Base-by-base conservation (phyloP, 2,113 vertebrate genomes). In the Nothocercus nigrocapillus region DNA sequence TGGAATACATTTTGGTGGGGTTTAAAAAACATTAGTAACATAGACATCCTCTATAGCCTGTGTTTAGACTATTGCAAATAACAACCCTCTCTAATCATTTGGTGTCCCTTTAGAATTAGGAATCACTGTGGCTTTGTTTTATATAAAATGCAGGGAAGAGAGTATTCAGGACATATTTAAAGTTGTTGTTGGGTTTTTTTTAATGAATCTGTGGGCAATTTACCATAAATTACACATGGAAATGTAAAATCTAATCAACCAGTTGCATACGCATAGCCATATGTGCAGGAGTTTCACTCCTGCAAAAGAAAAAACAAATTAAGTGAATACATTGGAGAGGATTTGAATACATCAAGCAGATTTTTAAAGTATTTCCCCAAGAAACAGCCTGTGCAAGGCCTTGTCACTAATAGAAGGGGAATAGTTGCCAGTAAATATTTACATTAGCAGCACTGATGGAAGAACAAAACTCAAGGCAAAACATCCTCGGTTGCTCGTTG, bases 211-310 rank as follows among this genome's bases (percentile, higher is more conserved):
- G 56, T 87, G 56, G 91, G 91, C 82, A 95, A 91, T 95, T 96
- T 93, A 68, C 59, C 79, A 89, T 94, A 94, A 95, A 97, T 95
- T 95, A 91, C 69, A 85, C 77, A 93, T 93, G 92, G 93, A 96
- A 95, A 97, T 93, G 68, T 88, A 94, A 96, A 94, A 95, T 75
- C 88, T 94, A 96, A 97, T 96, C 95, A 93, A 94, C 32, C 64
- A 58, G 59, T 79, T 92, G 89, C 80, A 74, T 88, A 92, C 95
- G 91, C 88, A 89, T 32, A 97, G 68, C 86, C 95, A 94, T 88
- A 96, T 92, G 93, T 75, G 95, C 90, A 69, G 74, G 91, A 94
- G 68, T 85, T 82, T 72, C 54, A 58, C 28, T 89, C 72, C 32
- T 49, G 69, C 11, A 17, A 54, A 92, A 93, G 36, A 69, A 83